These are phyloP conservation scores for Teinopalpus imperialis DNA, from an alignment of 2,888 invertebrate genomes.

Conservation along the genomic window DNA sequence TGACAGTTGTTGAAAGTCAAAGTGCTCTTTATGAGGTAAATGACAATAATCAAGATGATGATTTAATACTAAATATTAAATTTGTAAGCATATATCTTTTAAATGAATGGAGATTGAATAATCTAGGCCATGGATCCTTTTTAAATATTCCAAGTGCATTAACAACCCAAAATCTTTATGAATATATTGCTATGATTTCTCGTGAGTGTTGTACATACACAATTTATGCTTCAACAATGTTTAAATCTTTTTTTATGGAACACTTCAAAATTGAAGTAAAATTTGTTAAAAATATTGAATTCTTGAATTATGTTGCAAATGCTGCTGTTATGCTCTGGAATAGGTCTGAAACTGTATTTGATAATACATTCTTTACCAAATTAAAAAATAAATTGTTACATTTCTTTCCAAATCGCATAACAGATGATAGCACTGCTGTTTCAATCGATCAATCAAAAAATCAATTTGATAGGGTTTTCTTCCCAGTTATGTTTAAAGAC, in stretches of 20 bases:
- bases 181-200: slow-evolving; percentile 45
- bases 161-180: slow-evolving; percentile 39
- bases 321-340: slow-evolving; percentile 53
- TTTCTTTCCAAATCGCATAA: slow-evolving; percentile 46
- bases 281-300: slow-evolving; percentile 32
- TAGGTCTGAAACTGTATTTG: slow-evolving; percentile 47
- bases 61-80: slow-evolving; percentile 34
- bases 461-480: slow-evolving; percentile 47
- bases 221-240: slow-evolving; percentile 44
- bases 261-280: slow-evolving; percentile 41
- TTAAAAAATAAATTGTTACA: slow-evolving; percentile 42
- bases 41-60: slow-evolving; percentile 24
- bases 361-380: slow-evolving; percentile 50
- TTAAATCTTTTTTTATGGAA: slow-evolving; percentile 47
- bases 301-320: slow-evolving; percentile 40
- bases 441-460: too few relatives aligned
- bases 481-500: too few relatives aligned
- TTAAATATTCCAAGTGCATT: slow-evolving; percentile 31
- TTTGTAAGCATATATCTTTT: slow-evolving; percentile 13
- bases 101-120: slow-evolving; percentile 11
- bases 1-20: slow-evolving; percentile 42
- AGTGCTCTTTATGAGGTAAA: slow-evolving; percentile 27
- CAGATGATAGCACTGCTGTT: slow-evolving; percentile 28
- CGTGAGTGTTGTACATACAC: slow-evolving; percentile 30
- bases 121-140: slow-evolving; percentile 21